A percentile compares a stretch with the other conserved stretches of the same genome.
phyloP scores from a whole-genome alignment of 1,140 invertebrate species.

The Drosophila pectinifera region DNA sequence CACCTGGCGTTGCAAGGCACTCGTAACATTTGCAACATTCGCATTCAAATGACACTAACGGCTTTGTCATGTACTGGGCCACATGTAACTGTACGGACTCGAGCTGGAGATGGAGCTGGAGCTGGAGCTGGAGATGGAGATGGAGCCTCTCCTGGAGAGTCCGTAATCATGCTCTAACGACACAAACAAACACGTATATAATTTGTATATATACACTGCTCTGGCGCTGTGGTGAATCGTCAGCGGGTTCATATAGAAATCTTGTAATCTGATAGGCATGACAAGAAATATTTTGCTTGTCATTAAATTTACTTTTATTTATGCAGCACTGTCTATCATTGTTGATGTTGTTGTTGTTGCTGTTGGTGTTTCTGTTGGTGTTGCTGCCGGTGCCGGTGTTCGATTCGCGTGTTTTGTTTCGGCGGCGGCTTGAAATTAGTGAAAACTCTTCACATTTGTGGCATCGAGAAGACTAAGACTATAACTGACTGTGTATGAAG shows the following conservation, averaged over 20 bases:
- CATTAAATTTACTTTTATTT: constrained; percentile 84
- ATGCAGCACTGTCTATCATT: constrained; percentile 79
- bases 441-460: constrained; percentile 73
- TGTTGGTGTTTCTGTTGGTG: constrained; percentile 21
- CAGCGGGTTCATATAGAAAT: constrained; percentile 79
- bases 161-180: constrained; percentile 82
- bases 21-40: constrained; percentile 66
- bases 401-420: constrained; percentile 80
- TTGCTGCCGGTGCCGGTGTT: constrained; percentile 47
- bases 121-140: neutral
- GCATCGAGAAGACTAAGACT: constrained; percentile 63
- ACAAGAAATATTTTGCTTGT: constrained; percentile 84
- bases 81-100: constrained; percentile 57
- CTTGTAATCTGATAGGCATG: constrained; percentile 83
- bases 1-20: constrained; percentile 52
- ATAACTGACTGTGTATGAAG: constrained; percentile 32
- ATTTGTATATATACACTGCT: constrained; percentile 49
- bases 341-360: constrained; percentile 54
- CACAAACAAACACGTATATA: constrained; percentile 52
- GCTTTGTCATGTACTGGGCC: constrained; percentile 74
- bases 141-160: constrained; percentile 56
- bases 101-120: constrained; percentile 6
- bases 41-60: constrained; percentile 82
- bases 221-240: constrained; percentile 59
- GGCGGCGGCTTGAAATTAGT: constrained; percentile 76